Percentiles rank a stretch among this genome's conserved stretches.
phyloP scores from a whole-genome alignment of 2,113 vertebrate genomes.

The Campylomormyrus tamandua region DNA sequence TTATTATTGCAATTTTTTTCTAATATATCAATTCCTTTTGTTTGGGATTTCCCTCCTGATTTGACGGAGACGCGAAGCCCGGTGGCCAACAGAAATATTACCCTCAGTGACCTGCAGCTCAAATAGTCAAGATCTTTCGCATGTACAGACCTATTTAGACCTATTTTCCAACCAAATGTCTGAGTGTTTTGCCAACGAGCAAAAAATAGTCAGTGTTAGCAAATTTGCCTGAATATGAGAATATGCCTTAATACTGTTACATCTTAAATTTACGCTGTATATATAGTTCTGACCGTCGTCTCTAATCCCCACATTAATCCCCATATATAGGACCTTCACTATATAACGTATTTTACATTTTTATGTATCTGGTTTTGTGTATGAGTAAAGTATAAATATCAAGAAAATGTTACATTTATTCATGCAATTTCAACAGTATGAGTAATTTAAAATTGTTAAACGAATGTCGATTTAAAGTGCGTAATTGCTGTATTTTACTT shows the following conservation, averaged over 20 bases:
- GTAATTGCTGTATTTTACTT: neutral
- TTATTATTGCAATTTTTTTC: no score
- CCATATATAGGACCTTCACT: neutral
- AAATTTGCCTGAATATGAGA: neutral
- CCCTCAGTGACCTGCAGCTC: neutral
- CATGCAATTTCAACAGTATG: neutral
- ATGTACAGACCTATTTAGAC: neutral
- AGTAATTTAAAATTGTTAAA: neutral
- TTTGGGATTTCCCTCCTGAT: neutral
- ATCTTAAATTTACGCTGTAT: neutral
- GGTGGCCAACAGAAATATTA: neutral
- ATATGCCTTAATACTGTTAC: neutral
- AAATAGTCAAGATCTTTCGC: neutral
- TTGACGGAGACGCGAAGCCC: neutral
- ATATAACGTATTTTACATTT: neutral
- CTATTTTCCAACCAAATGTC: neutral
- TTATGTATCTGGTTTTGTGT: neutral
- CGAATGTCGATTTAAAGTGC: neutral
- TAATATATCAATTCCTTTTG: no score
- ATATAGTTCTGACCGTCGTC: neutral
- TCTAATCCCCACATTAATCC: neutral
- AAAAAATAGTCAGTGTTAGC: neutral
- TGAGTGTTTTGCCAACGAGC: neutral
- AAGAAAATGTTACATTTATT: neutral
- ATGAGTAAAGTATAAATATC: neutral